Conservation (phyloP, 2,113 vertebrate species). For the Sinosuthora webbiana region DNA sequence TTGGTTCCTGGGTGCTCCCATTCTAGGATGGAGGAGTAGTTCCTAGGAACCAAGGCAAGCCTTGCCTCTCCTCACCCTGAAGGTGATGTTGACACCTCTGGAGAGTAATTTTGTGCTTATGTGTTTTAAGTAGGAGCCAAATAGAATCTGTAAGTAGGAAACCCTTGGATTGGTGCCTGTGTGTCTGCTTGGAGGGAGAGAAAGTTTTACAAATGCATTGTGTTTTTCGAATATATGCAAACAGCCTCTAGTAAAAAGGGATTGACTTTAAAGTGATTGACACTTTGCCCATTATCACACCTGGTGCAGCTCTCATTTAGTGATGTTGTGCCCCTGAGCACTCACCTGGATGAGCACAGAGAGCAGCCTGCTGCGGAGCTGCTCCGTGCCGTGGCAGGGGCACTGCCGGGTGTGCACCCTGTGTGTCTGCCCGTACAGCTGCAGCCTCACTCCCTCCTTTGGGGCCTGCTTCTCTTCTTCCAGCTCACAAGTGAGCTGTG, state of each 20-base stretch:
- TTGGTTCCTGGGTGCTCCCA: background rate
- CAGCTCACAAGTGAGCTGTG: background rate
- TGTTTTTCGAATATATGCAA: background rate
- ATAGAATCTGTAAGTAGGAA: background rate
- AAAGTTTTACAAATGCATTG: background rate
- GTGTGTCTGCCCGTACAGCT: background rate
- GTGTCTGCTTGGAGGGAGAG: background rate
- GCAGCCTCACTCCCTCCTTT: slow-evolving; percentile 12
- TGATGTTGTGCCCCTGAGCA: rapidly evolving
- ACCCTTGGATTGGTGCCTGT: background rate
- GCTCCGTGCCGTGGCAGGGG: background rate
- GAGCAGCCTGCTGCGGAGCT: slow-evolving; percentile 31
- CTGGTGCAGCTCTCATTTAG: background rate
- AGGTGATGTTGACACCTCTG: background rate
- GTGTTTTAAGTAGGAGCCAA: background rate
- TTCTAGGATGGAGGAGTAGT: background rate
- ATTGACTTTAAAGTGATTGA: background rate
- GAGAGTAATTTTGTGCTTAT: background rate
- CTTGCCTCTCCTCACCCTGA: background rate
- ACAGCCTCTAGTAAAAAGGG: background rate
- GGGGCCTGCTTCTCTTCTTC: background rate
- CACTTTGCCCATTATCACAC: background rate
- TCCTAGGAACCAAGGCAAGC: background rate
- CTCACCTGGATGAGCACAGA: background rate
- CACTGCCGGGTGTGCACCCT: background rate